Evolutionary conservation across 1,140 invertebrate species (phyloP).

Genomic region (Dryas iulia): DNA sequence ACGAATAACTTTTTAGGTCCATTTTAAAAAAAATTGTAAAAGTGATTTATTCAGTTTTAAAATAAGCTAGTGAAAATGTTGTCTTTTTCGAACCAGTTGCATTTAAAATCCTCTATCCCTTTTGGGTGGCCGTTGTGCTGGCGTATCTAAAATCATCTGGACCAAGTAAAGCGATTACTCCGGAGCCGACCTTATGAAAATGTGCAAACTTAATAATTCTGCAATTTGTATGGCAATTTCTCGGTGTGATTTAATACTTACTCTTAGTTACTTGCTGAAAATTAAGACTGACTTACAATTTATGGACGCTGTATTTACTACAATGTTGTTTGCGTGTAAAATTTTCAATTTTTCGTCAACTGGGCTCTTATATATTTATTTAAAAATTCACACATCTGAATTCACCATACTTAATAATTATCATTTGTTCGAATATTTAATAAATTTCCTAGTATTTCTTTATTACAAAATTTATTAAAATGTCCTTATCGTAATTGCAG

Average conservation of each 20-base stretch:
- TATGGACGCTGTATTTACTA: constrained; percentile 8
- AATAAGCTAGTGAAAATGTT: constrained; percentile 57
- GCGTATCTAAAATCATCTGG: constrained; percentile 74
- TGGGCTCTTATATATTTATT: background rate
- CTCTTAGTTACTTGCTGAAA: constrained; percentile 27
- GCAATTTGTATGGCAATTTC: constrained; percentile 51
- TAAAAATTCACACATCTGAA: background rate
- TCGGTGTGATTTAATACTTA: constrained; percentile 32
- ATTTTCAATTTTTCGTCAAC: background rate
- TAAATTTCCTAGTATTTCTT: too few relatives aligned
- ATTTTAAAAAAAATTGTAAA: constrained; percentile 29
- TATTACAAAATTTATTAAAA: too few relatives aligned
- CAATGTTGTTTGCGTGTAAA: background rate
- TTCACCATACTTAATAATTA: background rate
- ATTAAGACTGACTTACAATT: constrained; percentile 25
- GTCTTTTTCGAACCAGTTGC: constrained; percentile 78
- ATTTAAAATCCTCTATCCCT: constrained; percentile 75
- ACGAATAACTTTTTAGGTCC: constrained; percentile 25
- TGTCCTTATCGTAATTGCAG: too few relatives aligned
- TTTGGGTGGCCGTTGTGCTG: constrained; percentile 58
- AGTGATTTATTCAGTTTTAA: constrained; percentile 41
- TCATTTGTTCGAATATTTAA: too few relatives aligned
- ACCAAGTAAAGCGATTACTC: constrained; percentile 74
- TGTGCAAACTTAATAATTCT: constrained; percentile 66
- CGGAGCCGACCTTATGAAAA: constrained; percentile 64